These are phyloP conservation scores for Lydus trimaculatus DNA, from an alignment of 2,888 invertebrate genomes.

Conservation along the genomic window DNA sequence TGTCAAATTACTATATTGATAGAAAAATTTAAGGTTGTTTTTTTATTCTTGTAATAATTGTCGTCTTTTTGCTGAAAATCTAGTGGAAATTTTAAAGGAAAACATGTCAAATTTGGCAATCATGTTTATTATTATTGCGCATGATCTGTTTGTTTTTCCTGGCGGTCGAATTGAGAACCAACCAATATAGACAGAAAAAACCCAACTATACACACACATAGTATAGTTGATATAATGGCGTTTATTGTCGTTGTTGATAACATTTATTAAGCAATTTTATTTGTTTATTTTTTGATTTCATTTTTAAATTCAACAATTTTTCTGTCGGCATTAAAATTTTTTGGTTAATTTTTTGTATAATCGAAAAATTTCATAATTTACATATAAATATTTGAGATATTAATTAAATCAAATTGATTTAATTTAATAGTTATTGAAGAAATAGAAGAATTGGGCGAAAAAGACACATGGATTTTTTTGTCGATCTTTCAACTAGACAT, in stretches of 20 bases:
- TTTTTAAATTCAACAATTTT: no score
- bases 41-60: neutral
- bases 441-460: no score
- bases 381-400: no score
- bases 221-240: constrained; percentile 61
- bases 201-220: constrained; percentile 14
- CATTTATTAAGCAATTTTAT: no score
- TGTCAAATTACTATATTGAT: neutral
- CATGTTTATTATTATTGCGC: constrained; percentile 17
- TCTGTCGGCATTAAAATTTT: no score
- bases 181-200: constrained; percentile 18
- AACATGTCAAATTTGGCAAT: constrained; percentile 12
- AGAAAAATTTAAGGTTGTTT: neutral
- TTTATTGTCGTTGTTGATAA: constrained; percentile 50
- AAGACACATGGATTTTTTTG: neutral
- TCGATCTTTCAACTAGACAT: neutral
- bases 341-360: no score
- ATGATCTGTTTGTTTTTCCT: constrained; percentile 41
- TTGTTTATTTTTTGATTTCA: no score
- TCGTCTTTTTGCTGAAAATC: neutral
- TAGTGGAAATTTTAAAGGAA: constrained; percentile 13
- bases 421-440: no score
- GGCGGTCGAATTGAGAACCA: constrained; percentile 55
- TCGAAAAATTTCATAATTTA: no score
- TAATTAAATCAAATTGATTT: no score